Evolutionary conservation across 1,140 invertebrate species (phyloP).

Genomic region (Dendroctonus ponderosae): DNA sequence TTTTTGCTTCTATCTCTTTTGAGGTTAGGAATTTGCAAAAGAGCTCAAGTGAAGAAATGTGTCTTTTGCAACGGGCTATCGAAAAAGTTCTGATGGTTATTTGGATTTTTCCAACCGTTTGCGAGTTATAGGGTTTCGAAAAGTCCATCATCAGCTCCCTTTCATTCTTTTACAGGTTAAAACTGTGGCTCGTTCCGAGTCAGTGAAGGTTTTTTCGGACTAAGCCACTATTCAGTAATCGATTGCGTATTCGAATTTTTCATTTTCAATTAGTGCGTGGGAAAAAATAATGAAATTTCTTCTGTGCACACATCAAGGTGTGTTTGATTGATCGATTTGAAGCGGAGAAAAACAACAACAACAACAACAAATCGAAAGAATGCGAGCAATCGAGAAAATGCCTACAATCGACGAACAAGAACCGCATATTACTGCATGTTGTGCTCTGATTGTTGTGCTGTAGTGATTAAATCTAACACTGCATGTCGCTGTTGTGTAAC

Average conservation of each 20-base stretch:
- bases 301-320: not conserved
- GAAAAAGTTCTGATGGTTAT: no score
- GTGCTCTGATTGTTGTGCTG: conserved; percentile 1
- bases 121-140: no score
- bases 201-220: no score
- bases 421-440: conserved; percentile 9
- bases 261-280: not conserved
- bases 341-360: not conserved
- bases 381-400: not conserved
- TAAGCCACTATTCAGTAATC: not conserved
- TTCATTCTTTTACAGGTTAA: no score
- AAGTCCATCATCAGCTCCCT: no score
- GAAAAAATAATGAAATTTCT: not conserved
- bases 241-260: not conserved
- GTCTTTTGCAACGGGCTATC: no score
- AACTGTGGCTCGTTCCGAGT: no score
- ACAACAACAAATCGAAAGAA: not conserved
- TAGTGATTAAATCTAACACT: conserved; percentile 11
- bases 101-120: no score
- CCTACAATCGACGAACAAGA: not conserved
- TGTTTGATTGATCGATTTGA: not conserved
- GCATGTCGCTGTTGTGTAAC: conserved; percentile 11
- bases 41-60: no score
- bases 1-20: no score
- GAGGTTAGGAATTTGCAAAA: no score